Evolutionary conservation across 2,888 invertebrate genomes (phyloP).

Genomic region (Zaprionus lineosus): DNA sequence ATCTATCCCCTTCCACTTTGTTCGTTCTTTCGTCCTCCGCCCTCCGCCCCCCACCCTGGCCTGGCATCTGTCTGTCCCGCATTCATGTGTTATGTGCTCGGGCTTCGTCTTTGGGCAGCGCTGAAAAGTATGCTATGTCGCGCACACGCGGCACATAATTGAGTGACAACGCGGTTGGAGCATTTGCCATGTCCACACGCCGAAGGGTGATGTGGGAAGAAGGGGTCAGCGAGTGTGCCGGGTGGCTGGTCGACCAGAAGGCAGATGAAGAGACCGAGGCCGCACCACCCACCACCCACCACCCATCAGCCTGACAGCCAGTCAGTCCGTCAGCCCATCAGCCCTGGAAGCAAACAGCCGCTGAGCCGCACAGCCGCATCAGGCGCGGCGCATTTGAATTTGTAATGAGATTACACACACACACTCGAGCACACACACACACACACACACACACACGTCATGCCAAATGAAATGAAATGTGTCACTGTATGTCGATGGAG

Average conservation of each 20-base stretch:
- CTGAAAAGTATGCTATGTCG: conserved; percentile 69
- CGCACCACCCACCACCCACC: too few relatives aligned
- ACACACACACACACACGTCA: conserved; percentile 19
- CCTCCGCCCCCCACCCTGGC: too few relatives aligned
- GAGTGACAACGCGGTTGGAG: conserved; percentile 75
- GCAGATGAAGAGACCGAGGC: conserved; percentile 26
- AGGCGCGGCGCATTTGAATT: conserved; percentile 67
- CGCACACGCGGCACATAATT: conserved; percentile 74
- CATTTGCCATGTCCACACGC: conserved; percentile 61
- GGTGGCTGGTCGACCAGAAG: neutral
- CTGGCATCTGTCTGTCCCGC: neutral
- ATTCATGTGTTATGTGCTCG: neutral
- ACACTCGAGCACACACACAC: conserved; percentile 1
- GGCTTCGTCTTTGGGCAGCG: conserved; percentile 52
- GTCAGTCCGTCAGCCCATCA: too few relatives aligned
- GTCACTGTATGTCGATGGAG: conserved; percentile 24
- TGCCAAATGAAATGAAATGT: conserved; percentile 60
- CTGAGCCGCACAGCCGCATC: conserved; percentile 36
- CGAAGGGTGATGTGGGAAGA: conserved; percentile 1
- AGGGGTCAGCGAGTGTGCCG: neutral
- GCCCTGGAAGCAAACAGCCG: too few relatives aligned
- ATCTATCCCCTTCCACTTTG: too few relatives aligned
- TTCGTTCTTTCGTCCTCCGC: too few relatives aligned
- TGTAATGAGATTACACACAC: conserved; percentile 74
- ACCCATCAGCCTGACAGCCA: too few relatives aligned